Evolutionary conservation across 2,888 invertebrate genomes (phyloP).

Genomic region (Leucophora obtusa): DNA sequence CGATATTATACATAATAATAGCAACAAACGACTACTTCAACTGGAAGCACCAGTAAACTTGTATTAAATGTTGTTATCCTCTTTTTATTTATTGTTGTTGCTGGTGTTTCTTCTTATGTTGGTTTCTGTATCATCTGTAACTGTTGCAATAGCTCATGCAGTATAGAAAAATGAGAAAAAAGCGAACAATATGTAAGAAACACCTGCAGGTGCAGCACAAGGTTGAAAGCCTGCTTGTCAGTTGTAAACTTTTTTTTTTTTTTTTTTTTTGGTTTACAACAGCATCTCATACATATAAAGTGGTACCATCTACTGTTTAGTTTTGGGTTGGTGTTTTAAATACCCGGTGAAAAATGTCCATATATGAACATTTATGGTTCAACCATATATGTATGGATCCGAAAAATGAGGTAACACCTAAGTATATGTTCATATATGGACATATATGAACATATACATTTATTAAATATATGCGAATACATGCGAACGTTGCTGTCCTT

Average conservation of each 20-base stretch:
- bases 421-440: too few relatives aligned
- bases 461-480: too few relatives aligned
- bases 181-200: constrained; percentile 29
- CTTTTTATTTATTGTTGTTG: constrained; percentile 40
- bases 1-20: constrained; percentile 39
- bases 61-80: constrained; percentile 51
- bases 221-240: constrained; percentile 48
- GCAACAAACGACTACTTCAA: constrained; percentile 31
- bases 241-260: constrained; percentile 46
- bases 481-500: too few relatives aligned
- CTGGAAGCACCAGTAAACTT: constrained; percentile 48
- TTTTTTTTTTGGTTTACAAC: constrained; percentile 31
- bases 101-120: constrained; percentile 43
- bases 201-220: constrained; percentile 63
- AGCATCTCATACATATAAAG: constrained; percentile 10
- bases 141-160: constrained; percentile 48
- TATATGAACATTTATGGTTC: too few relatives aligned
- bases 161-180: not conserved
- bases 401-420: too few relatives aligned
- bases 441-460: too few relatives aligned
- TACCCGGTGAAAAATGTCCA: too few relatives aligned
- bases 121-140: constrained; percentile 56
- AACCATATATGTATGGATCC: too few relatives aligned
- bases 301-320: not conserved
- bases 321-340: not conserved